These are phyloP conservation scores for Drosophila helvetica DNA, from an alignment of 2,888 invertebrate species.

Conservation along the genomic window DNA sequence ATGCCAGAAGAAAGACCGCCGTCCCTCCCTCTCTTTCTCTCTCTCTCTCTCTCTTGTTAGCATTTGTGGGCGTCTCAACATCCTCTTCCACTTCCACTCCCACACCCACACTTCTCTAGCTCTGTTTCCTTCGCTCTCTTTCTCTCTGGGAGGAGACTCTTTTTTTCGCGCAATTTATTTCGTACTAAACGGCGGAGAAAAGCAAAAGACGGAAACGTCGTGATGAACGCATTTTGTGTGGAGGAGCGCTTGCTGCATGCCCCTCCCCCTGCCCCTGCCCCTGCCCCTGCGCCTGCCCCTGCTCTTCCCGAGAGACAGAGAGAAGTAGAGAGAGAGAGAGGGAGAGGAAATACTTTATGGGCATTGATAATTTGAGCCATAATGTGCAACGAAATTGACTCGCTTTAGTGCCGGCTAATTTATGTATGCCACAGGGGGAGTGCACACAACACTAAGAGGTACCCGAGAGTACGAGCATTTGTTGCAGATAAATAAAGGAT, in stretches of 20 bases:
- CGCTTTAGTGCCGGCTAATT: constrained; percentile 59
- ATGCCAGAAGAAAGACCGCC: constrained; percentile 3
- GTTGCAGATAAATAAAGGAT: constrained; percentile 23
- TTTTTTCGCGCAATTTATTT: constrained; percentile 55
- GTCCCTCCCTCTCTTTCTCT: constrained; percentile 4
- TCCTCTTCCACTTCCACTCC: constrained; percentile 3
- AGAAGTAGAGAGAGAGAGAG: constrained; percentile 49
- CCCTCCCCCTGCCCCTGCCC: neutral
- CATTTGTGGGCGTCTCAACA: constrained; percentile 68
- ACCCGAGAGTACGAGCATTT: neutral
- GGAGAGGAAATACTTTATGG: constrained; percentile 71
- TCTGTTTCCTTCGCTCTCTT: neutral
- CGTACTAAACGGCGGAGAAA: constrained; percentile 52
- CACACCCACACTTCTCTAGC: constrained; percentile 7
- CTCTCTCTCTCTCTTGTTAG: constrained; percentile 52
- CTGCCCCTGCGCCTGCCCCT: constrained; percentile 14
- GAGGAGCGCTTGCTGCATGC: constrained; percentile 4
- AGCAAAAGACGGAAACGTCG: constrained; percentile 59
- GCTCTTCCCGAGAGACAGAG: neutral
- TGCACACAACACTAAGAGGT: neutral
- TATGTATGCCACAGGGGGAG: constrained; percentile 54
- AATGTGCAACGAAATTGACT: constrained; percentile 72
- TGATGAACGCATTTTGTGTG: constrained; percentile 71
- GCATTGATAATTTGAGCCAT: constrained; percentile 71
- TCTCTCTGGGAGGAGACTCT: constrained; percentile 25